phyloP scores from a whole-genome alignment of 2,113 vertebrate genomes.

The Parus major region DNA sequence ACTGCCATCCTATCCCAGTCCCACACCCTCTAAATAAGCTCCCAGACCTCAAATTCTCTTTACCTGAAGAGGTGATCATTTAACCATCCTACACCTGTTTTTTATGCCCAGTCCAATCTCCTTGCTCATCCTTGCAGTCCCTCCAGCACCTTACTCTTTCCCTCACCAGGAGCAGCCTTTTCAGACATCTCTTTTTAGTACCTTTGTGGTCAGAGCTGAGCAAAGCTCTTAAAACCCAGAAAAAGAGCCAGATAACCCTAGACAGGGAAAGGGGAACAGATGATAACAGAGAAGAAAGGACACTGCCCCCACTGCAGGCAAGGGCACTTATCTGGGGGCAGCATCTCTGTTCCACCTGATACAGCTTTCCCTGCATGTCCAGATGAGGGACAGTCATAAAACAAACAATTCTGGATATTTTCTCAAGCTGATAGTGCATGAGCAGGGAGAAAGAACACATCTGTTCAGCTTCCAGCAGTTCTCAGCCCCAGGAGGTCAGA shows the following conservation, averaged over 20 bases:
- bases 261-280: background rate
- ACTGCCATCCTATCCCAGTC: background rate
- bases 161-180: background rate
- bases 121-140: background rate
- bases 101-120: background rate
- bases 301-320: background rate
- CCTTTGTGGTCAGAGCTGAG: background rate
- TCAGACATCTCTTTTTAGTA: background rate
- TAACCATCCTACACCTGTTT: background rate
- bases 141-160: background rate
- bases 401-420: conserved; percentile 18
- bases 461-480: background rate
- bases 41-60: background rate
- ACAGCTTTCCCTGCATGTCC: background rate
- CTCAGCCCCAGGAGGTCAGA: background rate
- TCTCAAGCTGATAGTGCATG: background rate
- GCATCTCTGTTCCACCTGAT: background rate
- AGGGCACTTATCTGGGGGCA: background rate
- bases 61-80: background rate
- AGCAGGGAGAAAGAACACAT: background rate
- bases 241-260: background rate
- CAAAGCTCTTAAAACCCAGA: background rate
- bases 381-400: background rate
- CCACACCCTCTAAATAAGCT: background rate
- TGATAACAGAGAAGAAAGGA: background rate